A percentile compares a stretch with the other conserved stretches of the same genome.
Conservation (phyloP, 2,113 vertebrate genomes). For the Meleagris gallopavo region DNA sequence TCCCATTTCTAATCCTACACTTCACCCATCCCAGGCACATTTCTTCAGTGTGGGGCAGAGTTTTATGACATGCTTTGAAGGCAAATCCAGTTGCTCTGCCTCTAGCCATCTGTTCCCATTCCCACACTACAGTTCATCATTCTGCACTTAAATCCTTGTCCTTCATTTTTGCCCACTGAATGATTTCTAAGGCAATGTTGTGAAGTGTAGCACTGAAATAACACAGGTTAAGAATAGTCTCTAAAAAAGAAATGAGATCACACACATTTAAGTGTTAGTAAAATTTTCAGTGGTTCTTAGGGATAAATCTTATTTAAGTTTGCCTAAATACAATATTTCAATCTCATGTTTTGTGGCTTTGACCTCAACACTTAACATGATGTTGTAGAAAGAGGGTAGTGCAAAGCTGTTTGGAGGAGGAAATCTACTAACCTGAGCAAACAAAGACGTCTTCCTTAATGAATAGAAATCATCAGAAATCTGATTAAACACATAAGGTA, state of each 20-base stretch:
- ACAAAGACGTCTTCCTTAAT: background rate
- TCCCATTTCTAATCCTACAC: background rate
- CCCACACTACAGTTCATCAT: background rate
- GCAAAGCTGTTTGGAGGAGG: background rate
- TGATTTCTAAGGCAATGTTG: background rate
- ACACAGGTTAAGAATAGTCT: background rate
- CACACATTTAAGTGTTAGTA: background rate
- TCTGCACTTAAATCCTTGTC: background rate
- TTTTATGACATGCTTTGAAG: background rate
- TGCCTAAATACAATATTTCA: background rate
- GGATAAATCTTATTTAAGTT: background rate
- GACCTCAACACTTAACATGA: background rate
- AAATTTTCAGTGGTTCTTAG: background rate
- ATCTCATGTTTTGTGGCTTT: conserved; percentile 13
- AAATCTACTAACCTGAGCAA: background rate
- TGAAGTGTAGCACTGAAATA: background rate
- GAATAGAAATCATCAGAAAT: conserved; percentile 2
- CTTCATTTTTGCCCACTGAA: background rate
- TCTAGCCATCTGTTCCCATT: background rate
- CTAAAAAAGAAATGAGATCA: background rate
- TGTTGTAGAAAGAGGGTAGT: background rate
- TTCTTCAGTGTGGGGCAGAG: background rate
- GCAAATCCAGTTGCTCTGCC: background rate
- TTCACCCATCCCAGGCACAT: background rate
- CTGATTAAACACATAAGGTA: background rate